phyloP scores from a whole-genome alignment of 2,113 vertebrate genomes.

The Sorex araneus region DNA sequence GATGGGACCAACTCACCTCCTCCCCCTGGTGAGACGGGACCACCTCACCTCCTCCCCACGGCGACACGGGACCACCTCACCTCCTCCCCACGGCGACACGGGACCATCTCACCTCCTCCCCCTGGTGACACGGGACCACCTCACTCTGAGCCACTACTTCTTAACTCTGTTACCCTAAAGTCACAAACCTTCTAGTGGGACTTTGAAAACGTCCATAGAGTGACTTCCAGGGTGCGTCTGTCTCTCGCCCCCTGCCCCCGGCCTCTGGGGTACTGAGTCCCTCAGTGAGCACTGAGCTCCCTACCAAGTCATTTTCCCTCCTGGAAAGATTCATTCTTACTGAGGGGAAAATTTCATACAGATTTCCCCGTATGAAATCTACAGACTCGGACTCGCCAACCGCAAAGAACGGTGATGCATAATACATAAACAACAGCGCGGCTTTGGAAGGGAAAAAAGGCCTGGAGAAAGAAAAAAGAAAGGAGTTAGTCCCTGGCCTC shows the following conservation, averaged over 20 bases:
- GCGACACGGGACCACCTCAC: too few relatives aligned
- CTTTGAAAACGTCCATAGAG: neutral
- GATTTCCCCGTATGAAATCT: conserved; percentile 70
- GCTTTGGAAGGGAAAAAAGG: neutral
- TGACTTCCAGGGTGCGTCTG: conserved; percentile 16
- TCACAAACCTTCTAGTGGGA: neutral
- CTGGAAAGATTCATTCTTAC: conserved; percentile 48
- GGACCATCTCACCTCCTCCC: too few relatives aligned
- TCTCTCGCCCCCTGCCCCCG: neutral
- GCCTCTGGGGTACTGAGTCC: neutral
- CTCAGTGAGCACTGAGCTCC: conserved; percentile 63
- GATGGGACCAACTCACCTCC: too few relatives aligned
- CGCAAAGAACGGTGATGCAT: conserved; percentile 75
- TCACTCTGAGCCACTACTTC: too few relatives aligned
- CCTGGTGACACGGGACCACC: too few relatives aligned
- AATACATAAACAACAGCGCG: conserved; percentile 35
- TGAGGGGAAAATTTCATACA: neutral
- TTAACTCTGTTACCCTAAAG: neutral
- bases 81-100: too few relatives aligned
- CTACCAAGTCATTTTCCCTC: conserved; percentile 32
- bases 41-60: too few relatives aligned
- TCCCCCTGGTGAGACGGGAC: too few relatives aligned
- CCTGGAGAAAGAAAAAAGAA: conserved; percentile 9
- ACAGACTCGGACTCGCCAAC: conserved; percentile 53
- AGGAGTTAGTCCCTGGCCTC: neutral